These are phyloP conservation scores for Caenorhabditis latens DNA, from an alignment of 1,140 invertebrate species.

Conservation along the genomic window DNA sequence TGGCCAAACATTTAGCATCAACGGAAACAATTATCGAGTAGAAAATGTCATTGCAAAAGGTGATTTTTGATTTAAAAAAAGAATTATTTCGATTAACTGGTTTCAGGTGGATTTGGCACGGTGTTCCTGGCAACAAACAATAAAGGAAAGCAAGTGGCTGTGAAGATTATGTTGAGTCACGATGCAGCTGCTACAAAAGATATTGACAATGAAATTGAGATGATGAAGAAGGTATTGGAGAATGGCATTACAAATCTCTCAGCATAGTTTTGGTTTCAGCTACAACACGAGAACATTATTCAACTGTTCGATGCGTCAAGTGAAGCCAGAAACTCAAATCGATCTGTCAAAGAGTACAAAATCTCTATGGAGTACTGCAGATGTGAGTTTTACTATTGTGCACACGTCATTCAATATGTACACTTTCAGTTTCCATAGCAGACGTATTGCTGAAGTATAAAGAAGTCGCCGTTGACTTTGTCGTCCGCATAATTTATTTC, in stretches of 20 bases:
- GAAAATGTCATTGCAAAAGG: conserved; percentile 45
- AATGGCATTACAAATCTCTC: too few relatives aligned
- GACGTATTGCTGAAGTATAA: conserved; percentile 20
- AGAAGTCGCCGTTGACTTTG: conserved; percentile 29
- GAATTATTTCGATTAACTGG: background rate
- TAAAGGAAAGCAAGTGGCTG: conserved; percentile 37
- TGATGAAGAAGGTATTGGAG: conserved; percentile 12
- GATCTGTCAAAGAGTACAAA: conserved; percentile 42
- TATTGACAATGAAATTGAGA: conserved; percentile 45
- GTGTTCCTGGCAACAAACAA: conserved; percentile 9
- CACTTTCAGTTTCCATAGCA: conserved; percentile 30
- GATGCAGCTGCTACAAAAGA: conserved; percentile 44
- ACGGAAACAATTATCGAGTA: conserved; percentile 32
- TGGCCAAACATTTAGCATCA: conserved; percentile 48
- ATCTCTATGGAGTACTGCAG: conserved; percentile 40
- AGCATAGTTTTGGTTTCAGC: background rate
- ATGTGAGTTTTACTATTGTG: background rate
- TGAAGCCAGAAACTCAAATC: conserved; percentile 19
- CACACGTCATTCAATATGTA: background rate
- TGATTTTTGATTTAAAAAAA: background rate
- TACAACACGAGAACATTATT: conserved; percentile 40
- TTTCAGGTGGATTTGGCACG: conserved; percentile 31
- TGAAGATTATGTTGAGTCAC: conserved; percentile 39
- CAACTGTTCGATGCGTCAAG: conserved; percentile 25
- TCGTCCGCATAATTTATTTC: conserved; percentile 46